phyloP scores from a whole-genome alignment of 1,140 invertebrate genomes.

The Eriocheir sinensis region DNA sequence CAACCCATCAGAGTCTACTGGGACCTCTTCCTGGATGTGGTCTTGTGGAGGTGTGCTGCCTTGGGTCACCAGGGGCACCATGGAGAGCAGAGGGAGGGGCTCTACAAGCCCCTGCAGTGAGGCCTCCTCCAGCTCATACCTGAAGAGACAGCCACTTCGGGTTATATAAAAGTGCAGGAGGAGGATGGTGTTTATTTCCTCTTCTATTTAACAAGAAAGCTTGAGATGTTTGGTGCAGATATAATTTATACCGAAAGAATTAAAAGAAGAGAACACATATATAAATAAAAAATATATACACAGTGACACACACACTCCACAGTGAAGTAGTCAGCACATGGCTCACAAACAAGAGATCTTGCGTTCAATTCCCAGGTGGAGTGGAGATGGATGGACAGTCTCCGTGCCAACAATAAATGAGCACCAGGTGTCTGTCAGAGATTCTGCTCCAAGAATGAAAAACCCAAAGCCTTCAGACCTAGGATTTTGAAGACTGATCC shows the following conservation, averaged over 20 bases:
- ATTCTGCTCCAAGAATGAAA: no score
- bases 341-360: neutral
- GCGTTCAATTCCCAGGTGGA: neutral
- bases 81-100: slow-evolving; percentile 52
- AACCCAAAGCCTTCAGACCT: no score
- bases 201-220: neutral
- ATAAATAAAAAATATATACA: neutral
- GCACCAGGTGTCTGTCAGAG: no score
- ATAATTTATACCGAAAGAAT: neutral
- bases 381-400: neutral
- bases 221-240: neutral
- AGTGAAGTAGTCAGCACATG: neutral
- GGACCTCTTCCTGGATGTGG: slow-evolving; percentile 17
- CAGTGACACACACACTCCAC: neutral
- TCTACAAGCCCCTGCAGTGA: slow-evolving; percentile 62
- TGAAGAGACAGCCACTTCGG: slow-evolving; percentile 1
- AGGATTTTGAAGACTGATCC: no score
- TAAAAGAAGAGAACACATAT: neutral
- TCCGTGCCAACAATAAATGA: neutral
- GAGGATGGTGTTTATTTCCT: neutral
- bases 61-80: slow-evolving; percentile 31
- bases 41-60: neutral
- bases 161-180: neutral
- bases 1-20: neutral
- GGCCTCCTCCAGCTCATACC: slow-evolving; percentile 66